Percentiles rank a stretch among this genome's conserved stretches.
phyloP scores from a whole-genome alignment of 2,888 invertebrate genomes.

The Eumerus sabulonum region DNA sequence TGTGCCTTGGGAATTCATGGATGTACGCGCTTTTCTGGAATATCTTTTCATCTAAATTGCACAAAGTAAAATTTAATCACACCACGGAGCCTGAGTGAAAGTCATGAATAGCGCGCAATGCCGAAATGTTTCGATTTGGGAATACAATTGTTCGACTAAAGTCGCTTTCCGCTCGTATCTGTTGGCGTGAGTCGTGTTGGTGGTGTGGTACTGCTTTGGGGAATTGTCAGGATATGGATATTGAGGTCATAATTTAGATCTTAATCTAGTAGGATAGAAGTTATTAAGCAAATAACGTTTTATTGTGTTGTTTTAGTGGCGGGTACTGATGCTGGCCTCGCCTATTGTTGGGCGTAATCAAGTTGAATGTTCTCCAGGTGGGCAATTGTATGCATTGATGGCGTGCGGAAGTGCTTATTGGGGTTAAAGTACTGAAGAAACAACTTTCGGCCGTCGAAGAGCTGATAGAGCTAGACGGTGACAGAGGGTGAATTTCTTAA shows the following conservation, averaged over 20 bases:
- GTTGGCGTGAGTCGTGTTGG: slow-evolving; percentile 24
- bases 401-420: too few relatives aligned
- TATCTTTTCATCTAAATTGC: slow-evolving; percentile 47
- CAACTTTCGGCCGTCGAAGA: too few relatives aligned
- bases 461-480: too few relatives aligned
- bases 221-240: slow-evolving; percentile 56
- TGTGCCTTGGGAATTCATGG: not conserved
- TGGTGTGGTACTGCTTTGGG: slow-evolving; percentile 49
- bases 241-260: slow-evolving; percentile 63
- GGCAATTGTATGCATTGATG: too few relatives aligned
- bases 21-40: slow-evolving; percentile 10
- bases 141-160: not conserved
- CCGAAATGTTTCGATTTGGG: too few relatives aligned
- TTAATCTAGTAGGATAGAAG: slow-evolving; percentile 47
- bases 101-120: slow-evolving; percentile 5
- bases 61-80: slow-evolving; percentile 52
- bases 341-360: too few relatives aligned
- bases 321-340: slow-evolving; percentile 24
- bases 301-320: slow-evolving; percentile 45
- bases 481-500: too few relatives aligned
- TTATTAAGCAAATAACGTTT: slow-evolving; percentile 62
- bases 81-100: not conserved
- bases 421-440: too few relatives aligned
- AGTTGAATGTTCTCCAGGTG: too few relatives aligned
- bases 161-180: not conserved